Base-by-base conservation (phyloP, 1,140 invertebrate genomes). In the Bombus breviceps region DNA sequence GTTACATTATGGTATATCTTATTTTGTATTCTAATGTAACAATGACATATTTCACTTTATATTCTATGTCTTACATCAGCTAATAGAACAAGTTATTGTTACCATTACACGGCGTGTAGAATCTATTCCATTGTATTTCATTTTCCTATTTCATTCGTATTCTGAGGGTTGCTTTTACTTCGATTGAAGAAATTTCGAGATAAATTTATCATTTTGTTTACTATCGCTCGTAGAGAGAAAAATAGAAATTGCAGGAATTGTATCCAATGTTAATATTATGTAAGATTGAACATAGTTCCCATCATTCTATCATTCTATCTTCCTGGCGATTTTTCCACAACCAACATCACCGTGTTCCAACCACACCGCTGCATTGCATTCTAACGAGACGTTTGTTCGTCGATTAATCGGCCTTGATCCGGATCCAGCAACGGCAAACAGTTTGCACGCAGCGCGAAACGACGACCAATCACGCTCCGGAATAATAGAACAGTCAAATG, bases 401-500 rank as follows among this genome's bases (percentile, higher is more conserved):
- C 25, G 39, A 68, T 76, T 41, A 41, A 78, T 28, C 34, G 81
- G 12, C 8, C 39, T 68, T 39, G 57, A 64, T 64, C 43, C 59
- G 25, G 34, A 39, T 83, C 39, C 59, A n/a, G 3, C 34, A 28
- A 25, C 25, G 25, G 62, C n/a, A 22, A 32, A 57, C 37, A 22
- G 57, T 62, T 72, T 72, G 18, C 53, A 22, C 15, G 28, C 4
- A n/a, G 37, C 47, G 69, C 13, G 32, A 41, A 53, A 34, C 28
- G 32, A 1, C 47, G n/a, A 43, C 34, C 47, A 43, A 62, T 34
- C n/a, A 34, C 39, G 66, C 18, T 8, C n/a, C 18, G 12, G 25
- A 39, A 71, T 71, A 71, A 43, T 47, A 69, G 77, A 53, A 53
- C 59, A 10, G 69, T 82, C n/a, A 81, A 81, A 82, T 28, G 80